Conservation (phyloP, 23 tunicate genomes). For the Ciona savignyi region DNA sequence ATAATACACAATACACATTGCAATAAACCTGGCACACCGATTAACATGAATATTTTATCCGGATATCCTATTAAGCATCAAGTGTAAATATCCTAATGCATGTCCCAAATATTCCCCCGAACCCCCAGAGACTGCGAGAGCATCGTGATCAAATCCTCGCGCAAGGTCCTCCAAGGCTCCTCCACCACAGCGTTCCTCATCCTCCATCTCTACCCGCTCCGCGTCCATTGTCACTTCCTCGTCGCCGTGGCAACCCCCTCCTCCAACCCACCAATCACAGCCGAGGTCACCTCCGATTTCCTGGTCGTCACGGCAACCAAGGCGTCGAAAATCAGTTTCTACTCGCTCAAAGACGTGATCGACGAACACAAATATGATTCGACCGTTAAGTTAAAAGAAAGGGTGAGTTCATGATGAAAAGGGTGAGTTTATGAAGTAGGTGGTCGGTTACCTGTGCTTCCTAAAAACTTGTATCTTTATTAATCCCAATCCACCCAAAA, state of each 20-base stretch:
- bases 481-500: no score
- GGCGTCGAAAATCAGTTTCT: slow-evolving; percentile 39
- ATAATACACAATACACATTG: no score
- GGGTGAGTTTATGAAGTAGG: no score
- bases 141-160: neutral
- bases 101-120: no score
- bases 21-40: no score
- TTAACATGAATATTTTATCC: no score
- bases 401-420: slow-evolving; percentile 9
- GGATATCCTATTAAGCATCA: no score
- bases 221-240: neutral
- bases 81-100: no score
- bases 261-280: slow-evolving; percentile 3
- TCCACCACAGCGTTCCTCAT: neutral
- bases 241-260: neutral
- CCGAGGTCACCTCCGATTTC: neutral
- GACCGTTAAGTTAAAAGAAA: neutral
- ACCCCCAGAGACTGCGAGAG: neutral
- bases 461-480: no score
- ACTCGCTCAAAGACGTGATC: slow-evolving; percentile 34
- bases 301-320: neutral
- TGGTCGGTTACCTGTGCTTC: no score
- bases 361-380: slow-evolving; percentile 5
- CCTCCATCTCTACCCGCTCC: neutral
- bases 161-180: neutral